Conservation (phyloP, 2,797 vertebrate species). For the Phataginus tetradactyla region DNA sequence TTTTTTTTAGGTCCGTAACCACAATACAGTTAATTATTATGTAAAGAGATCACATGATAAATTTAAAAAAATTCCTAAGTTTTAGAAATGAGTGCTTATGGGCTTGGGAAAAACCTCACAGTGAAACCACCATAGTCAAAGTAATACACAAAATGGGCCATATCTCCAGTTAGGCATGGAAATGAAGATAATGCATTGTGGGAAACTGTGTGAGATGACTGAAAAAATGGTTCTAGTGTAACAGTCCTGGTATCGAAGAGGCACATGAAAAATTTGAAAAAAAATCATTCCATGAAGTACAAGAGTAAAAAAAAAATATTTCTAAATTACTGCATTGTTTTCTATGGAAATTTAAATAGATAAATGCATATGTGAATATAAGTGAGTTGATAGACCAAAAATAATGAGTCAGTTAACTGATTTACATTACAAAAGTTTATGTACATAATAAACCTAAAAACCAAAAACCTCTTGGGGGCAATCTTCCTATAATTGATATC, state of each 20-base stretch:
- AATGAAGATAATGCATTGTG: background rate
- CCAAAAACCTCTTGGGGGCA: background rate
- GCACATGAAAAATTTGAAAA: background rate
- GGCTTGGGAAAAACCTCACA: background rate
- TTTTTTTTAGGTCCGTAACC: background rate
- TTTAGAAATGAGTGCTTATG: background rate
- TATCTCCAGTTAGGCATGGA: background rate
- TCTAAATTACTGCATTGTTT: background rate
- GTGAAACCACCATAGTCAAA: background rate
- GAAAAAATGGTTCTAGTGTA: background rate
- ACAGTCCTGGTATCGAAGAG: background rate
- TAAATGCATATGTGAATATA: background rate
- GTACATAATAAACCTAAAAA: background rate
- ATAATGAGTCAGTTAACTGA: background rate
- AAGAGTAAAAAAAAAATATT: background rate
- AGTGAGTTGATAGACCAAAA: background rate
- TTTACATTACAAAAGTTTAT: background rate
- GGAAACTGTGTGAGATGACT: background rate
- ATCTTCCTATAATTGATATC: background rate
- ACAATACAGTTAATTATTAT: background rate
- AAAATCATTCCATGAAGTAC: background rate
- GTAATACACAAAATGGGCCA: background rate
- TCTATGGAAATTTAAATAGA: background rate
- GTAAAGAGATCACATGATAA: background rate
- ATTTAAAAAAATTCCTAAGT: background rate